Conservation (phyloP, 2,797 vertebrate species). For the Mormyrus hasselquistii region DNA sequence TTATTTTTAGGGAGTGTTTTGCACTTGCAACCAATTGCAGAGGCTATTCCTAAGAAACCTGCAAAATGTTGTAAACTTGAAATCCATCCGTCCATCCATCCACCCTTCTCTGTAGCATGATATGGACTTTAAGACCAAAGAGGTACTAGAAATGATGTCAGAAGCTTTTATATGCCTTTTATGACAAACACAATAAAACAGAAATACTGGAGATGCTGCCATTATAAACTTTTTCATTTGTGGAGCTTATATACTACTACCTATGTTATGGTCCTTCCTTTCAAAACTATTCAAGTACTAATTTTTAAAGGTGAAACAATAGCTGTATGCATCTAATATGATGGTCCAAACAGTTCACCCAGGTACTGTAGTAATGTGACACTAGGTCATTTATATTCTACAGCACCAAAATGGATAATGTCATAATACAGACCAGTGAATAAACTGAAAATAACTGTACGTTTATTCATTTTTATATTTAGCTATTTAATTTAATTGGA, state of each 20-base stretch:
- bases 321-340: too few relatives aligned
- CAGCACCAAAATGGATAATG: background rate
- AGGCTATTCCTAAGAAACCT: too few relatives aligned
- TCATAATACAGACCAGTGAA: background rate
- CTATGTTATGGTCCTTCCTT: background rate
- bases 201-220: background rate
- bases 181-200: background rate
- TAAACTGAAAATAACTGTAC: background rate
- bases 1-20: too few relatives aligned
- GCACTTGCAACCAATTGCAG: too few relatives aligned
- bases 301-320: too few relatives aligned
- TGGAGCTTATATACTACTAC: background rate
- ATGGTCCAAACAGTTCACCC: background rate
- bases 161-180: background rate
- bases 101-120: background rate
- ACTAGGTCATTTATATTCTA: background rate
- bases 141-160: background rate
- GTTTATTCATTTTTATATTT: background rate
- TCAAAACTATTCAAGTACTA: background rate
- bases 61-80: too few relatives aligned
- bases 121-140: background rate
- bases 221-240: background rate
- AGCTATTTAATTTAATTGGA: background rate
- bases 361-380: too few relatives aligned
- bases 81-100: too few relatives aligned